These are phyloP conservation scores for Leucopsar rothschildi DNA, from an alignment of 2,113 vertebrate species.

Conservation along the genomic window DNA sequence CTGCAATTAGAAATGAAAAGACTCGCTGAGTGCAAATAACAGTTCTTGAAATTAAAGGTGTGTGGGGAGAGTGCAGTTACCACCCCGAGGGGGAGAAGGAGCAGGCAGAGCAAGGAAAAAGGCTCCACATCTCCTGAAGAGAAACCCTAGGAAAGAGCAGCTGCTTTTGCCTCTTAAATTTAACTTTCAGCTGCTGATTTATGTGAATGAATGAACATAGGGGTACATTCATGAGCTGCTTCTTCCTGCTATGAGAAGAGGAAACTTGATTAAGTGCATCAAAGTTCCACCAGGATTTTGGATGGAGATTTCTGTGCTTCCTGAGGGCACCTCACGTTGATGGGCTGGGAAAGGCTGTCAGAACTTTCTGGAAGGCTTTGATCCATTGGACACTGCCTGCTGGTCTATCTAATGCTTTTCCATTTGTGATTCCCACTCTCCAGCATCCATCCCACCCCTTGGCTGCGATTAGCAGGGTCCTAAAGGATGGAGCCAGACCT, in stretches of 20 bases:
- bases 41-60: background rate
- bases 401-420: background rate
- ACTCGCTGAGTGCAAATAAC: background rate
- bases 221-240: background rate
- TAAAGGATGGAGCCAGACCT: background rate
- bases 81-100: background rate
- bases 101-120: background rate
- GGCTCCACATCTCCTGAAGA: background rate
- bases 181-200: background rate
- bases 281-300: background rate
- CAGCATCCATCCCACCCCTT: background rate
- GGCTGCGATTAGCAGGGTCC: background rate
- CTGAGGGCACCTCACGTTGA: background rate
- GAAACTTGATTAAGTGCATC: background rate
- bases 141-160: background rate
- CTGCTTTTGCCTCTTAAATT: background rate
- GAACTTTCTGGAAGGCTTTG: background rate
- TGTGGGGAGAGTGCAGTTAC: background rate
- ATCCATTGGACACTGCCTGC: fast-evolving
- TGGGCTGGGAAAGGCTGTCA: background rate
- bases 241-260: background rate
- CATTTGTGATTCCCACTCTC: background rate
- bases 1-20: background rate
- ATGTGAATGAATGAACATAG: background rate
- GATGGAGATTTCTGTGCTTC: background rate